Conservation (phyloP, 1,140 invertebrate genomes). For the Saccostrea cuccullata region DNA sequence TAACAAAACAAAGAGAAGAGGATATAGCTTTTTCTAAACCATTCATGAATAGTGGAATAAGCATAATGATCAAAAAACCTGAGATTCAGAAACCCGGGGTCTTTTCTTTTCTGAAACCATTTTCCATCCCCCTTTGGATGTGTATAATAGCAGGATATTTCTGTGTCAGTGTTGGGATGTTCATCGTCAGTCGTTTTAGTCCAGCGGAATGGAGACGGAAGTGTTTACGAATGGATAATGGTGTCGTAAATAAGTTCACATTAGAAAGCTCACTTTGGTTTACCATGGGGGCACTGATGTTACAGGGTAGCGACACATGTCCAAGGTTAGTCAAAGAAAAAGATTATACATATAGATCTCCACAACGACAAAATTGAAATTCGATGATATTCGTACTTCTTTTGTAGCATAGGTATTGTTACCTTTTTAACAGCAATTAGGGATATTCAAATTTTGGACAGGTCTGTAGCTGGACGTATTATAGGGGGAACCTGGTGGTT, state of each 20-base stretch:
- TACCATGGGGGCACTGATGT: slow-evolving; percentile 96
- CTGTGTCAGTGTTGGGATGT: slow-evolving; percentile 91
- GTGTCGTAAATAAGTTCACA: slow-evolving; percentile 86
- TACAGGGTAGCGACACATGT: slow-evolving; percentile 95
- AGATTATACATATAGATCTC: neutral
- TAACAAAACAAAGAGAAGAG: slow-evolving; percentile 74
- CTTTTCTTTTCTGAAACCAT: slow-evolving; percentile 96
- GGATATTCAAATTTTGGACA: slow-evolving; percentile 40
- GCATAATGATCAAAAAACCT: slow-evolving; percentile 77
- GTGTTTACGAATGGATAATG: slow-evolving; percentile 82
- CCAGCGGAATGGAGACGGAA: slow-evolving; percentile 78
- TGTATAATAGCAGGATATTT: slow-evolving; percentile 96
- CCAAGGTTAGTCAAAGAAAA: slow-evolving; percentile 66
- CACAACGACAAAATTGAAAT: too few species aligned
- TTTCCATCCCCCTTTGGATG: slow-evolving; percentile 85
- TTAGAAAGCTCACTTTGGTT: slow-evolving; percentile 87
- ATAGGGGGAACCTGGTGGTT: slow-evolving; percentile 99
- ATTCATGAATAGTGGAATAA: slow-evolving; percentile 78
- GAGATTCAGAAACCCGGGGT: slow-evolving; percentile 89
- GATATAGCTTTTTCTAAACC: slow-evolving; percentile 78
- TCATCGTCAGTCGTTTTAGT: slow-evolving; percentile 82
- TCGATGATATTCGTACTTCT: too few species aligned
- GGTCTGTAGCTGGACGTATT: slow-evolving; percentile 81
- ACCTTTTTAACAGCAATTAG: neutral
- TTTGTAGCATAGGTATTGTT: too few species aligned